Evolutionary conservation across 2,797 vertebrate genomes (phyloP).

Genomic region (Toxotes lorentzi): DNA sequence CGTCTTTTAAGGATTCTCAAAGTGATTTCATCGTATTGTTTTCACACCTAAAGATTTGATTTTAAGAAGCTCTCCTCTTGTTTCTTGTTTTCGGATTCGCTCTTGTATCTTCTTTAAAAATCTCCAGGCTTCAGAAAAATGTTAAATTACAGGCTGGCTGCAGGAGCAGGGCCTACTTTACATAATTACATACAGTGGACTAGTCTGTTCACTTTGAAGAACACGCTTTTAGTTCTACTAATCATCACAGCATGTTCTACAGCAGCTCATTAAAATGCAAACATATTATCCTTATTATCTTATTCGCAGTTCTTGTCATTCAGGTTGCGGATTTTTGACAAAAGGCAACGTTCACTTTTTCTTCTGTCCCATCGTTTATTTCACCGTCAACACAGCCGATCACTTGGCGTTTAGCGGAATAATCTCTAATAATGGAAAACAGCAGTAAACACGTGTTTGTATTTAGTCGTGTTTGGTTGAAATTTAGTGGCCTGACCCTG

Average conservation of each 20-base stretch:
- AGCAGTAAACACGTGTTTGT: constrained; percentile 8
- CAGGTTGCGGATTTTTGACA: constrained; percentile 48
- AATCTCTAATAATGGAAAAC: background rate
- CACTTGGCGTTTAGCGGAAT: background rate
- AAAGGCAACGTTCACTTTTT: constrained; percentile 38
- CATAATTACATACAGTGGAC: constrained; percentile 66
- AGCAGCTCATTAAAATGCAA: constrained; percentile 62
- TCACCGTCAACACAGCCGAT: constrained; percentile 4
- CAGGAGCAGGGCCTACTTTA: constrained; percentile 56
- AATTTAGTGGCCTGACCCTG: constrained; percentile 2
- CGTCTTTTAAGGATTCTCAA: background rate
- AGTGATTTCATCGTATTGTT: background rate
- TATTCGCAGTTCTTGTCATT: constrained; percentile 66
- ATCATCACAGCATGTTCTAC: constrained; percentile 55
- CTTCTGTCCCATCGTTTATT: constrained; percentile 4
- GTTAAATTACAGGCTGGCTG: constrained; percentile 56
- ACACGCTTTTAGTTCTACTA: constrained; percentile 72
- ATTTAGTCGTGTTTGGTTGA: constrained; percentile 23
- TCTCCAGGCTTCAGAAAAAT: constrained; percentile 28
- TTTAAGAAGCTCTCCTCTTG: background rate
- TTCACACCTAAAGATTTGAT: constrained; percentile 13
- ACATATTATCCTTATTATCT: constrained; percentile 76
- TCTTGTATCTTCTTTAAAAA: constrained; percentile 25
- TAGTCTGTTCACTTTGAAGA: constrained; percentile 71
- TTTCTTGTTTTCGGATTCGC: constrained; percentile 11